A percentile compares a stretch with the other conserved stretches of the same genome.
Conservation (phyloP, 2,888 invertebrate genomes). For the Meteorus colon region DNA sequence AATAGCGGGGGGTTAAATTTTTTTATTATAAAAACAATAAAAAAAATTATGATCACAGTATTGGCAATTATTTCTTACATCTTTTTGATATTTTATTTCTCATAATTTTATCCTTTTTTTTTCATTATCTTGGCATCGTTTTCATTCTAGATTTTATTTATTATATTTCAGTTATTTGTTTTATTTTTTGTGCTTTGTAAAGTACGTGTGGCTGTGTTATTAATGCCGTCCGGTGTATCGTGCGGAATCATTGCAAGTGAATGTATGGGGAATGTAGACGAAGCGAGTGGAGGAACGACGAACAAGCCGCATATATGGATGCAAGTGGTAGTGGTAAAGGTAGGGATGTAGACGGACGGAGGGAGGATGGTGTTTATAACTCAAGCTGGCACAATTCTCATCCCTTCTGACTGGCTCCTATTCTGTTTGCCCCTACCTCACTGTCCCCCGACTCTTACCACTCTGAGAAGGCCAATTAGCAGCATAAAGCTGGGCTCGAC, state of each 20-base stretch:
- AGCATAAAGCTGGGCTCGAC: constrained; percentile 68
- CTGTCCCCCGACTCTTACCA: constrained; percentile 43
- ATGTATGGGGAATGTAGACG: constrained; percentile 30
- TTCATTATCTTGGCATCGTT: constrained; percentile 30
- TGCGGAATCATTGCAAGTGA: constrained; percentile 35
- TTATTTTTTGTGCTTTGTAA: not conserved
- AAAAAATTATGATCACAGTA: too few species aligned
- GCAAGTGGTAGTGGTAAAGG: constrained; percentile 44
- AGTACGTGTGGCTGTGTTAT: constrained; percentile 57
- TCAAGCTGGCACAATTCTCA: constrained; percentile 60
- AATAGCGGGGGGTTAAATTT: too few species aligned
- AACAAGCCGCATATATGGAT: constrained; percentile 27
- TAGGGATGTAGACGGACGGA: constrained; percentile 27
- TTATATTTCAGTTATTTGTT: constrained; percentile 48
- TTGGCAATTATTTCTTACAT: not conserved
- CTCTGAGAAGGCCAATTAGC: constrained; percentile 73
- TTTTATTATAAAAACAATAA: too few species aligned
- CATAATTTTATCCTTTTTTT: constrained; percentile 5
- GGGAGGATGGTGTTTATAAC: constrained; percentile 70
- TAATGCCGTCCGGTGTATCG: constrained; percentile 60
- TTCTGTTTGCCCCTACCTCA: not conserved
- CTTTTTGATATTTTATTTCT: constrained; percentile 37
- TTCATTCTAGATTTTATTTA: constrained; percentile 46
- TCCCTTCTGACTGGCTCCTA: constrained; percentile 47
- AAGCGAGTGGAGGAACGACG: constrained; percentile 37